Evolutionary conservation across 2,888 invertebrate genomes (phyloP).

Genomic region (Augochlorella aurata): DNA sequence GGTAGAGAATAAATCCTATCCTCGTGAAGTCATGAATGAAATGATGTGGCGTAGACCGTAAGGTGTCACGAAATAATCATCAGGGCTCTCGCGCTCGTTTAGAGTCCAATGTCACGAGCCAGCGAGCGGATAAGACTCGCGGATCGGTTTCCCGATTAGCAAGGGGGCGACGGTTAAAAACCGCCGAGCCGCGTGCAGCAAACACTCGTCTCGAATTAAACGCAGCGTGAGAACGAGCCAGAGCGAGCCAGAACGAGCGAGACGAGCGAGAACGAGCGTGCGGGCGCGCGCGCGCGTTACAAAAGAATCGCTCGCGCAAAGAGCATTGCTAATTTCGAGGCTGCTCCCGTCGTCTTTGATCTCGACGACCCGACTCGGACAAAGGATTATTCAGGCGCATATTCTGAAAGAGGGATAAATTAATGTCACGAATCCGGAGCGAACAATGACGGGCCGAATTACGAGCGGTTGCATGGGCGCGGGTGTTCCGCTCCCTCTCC

Average conservation of each 20-base stretch:
- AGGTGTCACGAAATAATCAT: not conserved
- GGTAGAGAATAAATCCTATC: not conserved
- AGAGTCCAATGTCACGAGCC: not conserved
- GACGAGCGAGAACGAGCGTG: not conserved
- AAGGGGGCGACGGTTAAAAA: not conserved
- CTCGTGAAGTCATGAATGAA: not conserved
- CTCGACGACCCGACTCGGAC: constrained; percentile 46
- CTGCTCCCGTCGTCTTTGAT: constrained; percentile 47
- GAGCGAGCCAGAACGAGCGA: not conserved
- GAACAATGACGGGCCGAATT: constrained; percentile 56
- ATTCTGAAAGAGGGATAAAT: constrained; percentile 50
- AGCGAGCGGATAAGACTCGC: not conserved
- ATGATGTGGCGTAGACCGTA: not conserved
- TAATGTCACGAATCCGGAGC: constrained; percentile 54
- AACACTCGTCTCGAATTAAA: constrained; percentile 5
- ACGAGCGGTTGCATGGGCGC: constrained; percentile 18
- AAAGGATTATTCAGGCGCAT: constrained; percentile 32
- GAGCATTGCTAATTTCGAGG: constrained; percentile 50
- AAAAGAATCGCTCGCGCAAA: constrained; percentile 47
- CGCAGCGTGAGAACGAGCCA: not conserved
- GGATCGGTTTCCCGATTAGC: not conserved
- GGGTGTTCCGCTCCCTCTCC: not conserved
- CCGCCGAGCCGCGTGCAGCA: not conserved
- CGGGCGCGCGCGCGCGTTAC: constrained; percentile 1
- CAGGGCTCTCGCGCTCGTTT: not conserved